These are phyloP conservation scores for Neosilurus hyrtlii DNA, from an alignment of 2,797 vertebrate genomes.

Conservation along the genomic window DNA sequence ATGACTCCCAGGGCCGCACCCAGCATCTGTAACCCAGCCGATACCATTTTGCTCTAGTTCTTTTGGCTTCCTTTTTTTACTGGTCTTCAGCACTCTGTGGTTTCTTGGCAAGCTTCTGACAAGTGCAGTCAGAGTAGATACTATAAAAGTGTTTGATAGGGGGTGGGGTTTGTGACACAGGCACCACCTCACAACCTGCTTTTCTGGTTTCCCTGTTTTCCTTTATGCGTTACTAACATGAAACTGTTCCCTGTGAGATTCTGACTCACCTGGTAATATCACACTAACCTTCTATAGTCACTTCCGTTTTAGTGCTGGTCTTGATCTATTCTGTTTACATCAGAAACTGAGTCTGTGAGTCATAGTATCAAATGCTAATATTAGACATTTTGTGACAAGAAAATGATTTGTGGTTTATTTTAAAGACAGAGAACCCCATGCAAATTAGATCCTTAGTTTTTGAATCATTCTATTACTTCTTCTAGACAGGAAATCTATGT, in stretches of 20 bases:
- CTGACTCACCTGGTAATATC: slow-evolving; percentile 32
- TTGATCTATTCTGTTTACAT: background rate
- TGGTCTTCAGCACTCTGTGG: background rate
- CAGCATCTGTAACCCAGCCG: slow-evolving; percentile 88
- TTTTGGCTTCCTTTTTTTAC: slow-evolving; percentile 29
- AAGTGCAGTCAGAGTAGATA: slow-evolving; percentile 17
- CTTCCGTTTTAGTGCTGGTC: background rate
- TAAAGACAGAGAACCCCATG: too few relatives aligned
- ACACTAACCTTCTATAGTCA: slow-evolving; percentile 21
- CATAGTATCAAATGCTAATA: background rate
- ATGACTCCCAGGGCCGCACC: slow-evolving; percentile 82
- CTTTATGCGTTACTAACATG: slow-evolving; percentile 4
- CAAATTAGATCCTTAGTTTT: background rate
- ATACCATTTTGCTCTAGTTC: slow-evolving; percentile 76
- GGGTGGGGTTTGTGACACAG: slow-evolving; percentile 44
- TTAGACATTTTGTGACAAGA: background rate
- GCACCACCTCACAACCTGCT: slow-evolving; percentile 29
- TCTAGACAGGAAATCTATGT: background rate
- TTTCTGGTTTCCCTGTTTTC: slow-evolving; percentile 46
- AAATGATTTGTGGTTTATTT: background rate
- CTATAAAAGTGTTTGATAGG: slow-evolving; percentile 30
- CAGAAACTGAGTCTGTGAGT: background rate
- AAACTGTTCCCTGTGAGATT: background rate
- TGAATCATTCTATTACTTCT: background rate
- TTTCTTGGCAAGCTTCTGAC: slow-evolving; percentile 29